These are phyloP conservation scores for Coilia nasus DNA, from an alignment of 2,797 vertebrate genomes.

Conservation along the genomic window DNA sequence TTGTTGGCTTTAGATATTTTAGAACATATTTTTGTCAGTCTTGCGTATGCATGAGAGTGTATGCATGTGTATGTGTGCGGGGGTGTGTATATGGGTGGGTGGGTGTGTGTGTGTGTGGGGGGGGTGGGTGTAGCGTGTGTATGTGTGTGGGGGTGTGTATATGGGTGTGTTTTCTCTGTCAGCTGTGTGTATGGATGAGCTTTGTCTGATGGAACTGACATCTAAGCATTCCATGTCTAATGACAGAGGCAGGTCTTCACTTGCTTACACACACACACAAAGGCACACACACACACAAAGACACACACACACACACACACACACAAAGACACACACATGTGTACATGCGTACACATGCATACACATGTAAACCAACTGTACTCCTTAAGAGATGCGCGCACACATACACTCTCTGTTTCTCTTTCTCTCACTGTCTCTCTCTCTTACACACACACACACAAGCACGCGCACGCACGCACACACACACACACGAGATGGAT, in stretches of 20 bases:
- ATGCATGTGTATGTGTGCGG: not conserved
- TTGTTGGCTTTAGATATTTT: too few relatives aligned
- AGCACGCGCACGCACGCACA: too few relatives aligned
- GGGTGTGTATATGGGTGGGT: not conserved
- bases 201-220: conserved; percentile 48
- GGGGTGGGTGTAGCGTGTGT: too few relatives aligned
- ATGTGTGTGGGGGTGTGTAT: not conserved
- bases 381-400: not conserved
- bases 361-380: too few relatives aligned
- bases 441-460: not conserved
- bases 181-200: not conserved
- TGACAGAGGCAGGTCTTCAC: not conserved
- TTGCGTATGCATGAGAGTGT: too few relatives aligned
- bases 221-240: not conserved
- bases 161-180: not conserved
- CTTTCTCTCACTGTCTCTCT: not conserved
- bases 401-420: not conserved
- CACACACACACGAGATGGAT: too few relatives aligned
- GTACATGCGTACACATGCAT: too few relatives aligned
- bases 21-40: too few relatives aligned
- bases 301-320: not conserved
- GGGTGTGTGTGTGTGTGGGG: too few relatives aligned
- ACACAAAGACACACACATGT: not conserved
- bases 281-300: not conserved
- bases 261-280: not conserved